These are phyloP conservation scores for Rutpela maculata DNA, from an alignment of 2,888 invertebrate genomes.

Conservation along the genomic window DNA sequence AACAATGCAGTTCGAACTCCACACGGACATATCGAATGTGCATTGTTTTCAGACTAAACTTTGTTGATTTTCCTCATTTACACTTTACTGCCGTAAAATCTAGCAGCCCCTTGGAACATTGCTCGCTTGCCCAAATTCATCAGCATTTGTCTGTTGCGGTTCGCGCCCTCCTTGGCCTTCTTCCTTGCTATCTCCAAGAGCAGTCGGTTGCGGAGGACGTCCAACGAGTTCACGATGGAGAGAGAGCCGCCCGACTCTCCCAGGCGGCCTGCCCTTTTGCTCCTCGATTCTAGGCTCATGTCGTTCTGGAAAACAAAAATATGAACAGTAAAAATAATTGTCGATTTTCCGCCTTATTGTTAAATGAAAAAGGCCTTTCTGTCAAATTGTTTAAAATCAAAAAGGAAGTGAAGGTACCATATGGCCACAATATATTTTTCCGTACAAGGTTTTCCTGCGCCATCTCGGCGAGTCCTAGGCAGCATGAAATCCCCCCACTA, in stretches of 20 bases:
- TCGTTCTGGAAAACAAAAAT: constrained; percentile 51
- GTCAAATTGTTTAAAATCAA: too few relatives aligned
- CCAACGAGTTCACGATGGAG: constrained; percentile 91
- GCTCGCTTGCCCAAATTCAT: constrained; percentile 86
- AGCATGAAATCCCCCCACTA: too few relatives aligned
- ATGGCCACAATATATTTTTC: too few relatives aligned
- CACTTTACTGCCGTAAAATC: constrained; percentile 61
- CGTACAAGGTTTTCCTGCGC: too few relatives aligned
- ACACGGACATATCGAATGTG: background rate
- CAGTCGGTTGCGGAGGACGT: constrained; percentile 88
- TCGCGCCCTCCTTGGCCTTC: constrained; percentile 85
- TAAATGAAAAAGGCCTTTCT: too few relatives aligned
- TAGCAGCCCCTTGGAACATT: constrained; percentile 57
- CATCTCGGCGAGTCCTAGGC: too few relatives aligned
- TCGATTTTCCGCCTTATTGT: too few relatives aligned
- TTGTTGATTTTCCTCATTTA: constrained; percentile 53
- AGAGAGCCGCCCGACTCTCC: constrained; percentile 72
- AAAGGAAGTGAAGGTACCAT: too few relatives aligned
- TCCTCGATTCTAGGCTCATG: constrained; percentile 40
- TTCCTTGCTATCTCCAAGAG: constrained; percentile 88
- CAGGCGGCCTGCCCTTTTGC: constrained; percentile 57
- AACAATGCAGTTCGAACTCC: background rate
- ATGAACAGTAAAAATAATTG: background rate
- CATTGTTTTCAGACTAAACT: background rate
- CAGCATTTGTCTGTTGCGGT: constrained; percentile 84